Evolutionary conservation across 2,113 vertebrate species (phyloP), one percentile per base, ranked within the genome.

Genomic region (Chionodraco myersi): DNA sequence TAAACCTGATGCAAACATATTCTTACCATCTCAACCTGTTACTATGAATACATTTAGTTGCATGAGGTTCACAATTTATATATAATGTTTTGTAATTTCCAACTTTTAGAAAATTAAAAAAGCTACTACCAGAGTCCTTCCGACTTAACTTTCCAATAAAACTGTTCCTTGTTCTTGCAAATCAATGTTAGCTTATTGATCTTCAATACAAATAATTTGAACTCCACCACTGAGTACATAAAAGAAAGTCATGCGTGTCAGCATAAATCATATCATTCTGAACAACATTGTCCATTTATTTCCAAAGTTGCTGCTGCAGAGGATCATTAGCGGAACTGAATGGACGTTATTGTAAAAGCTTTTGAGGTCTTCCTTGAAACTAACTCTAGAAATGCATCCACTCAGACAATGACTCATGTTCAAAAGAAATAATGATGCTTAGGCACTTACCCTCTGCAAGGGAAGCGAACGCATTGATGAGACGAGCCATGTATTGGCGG

Each of bases 391-490:
- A 61, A 67, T 80, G 57, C 63, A 72, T 72, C 44, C 67, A 61
- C 34, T 49, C 52, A 74, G 56, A 53, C 16, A 48, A 6, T 67
- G 70, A 79, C 21, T 82, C 54, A 12, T 10, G 13, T 41, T 77
- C n/a, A 7, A 52, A 80, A 63, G 45, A 73, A 76, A 71, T 61
- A 47, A 70, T 6, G 8, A 80, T 67, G 67, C n/a, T 21, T 45
- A 52, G 41, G 11, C 63, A 87, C 95, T 91, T 92, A 99, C 98
- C 98, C 88, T 96, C 96, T 10, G 94, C 92, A 53, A 99, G 91
- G 3, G 98, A 99, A 10, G 98, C 96, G 44, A 98, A 95, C 1
- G 96, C 95, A 64, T 98, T 98, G 93, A 99, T 87, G 36, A 99
- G 96, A 51, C 96, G 95, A 77, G 97, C 97, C 81, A 86, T 95